Base-by-base conservation (phyloP, 2,797 vertebrate genomes). In the Crenichthys baileyi region DNA sequence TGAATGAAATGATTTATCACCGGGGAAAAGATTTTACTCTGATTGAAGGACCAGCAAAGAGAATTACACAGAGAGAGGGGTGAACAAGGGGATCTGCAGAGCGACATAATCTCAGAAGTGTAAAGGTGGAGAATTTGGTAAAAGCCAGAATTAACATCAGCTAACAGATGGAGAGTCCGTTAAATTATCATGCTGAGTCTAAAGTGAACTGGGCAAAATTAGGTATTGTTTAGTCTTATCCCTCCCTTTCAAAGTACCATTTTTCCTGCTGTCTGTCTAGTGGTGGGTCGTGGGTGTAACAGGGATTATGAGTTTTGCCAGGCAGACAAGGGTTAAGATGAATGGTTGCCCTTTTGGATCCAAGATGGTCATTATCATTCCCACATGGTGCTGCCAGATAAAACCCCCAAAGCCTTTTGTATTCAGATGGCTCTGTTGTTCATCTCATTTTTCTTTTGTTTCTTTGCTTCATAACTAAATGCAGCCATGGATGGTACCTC, bases 281-380 rank as follows among this genome's bases (percentile, higher is more conserved):
- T 91, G 95, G 92, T 93, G 93, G 95, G 88, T 91, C 87, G 87
- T 92, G 90, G 93, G 94, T 95, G 92, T 96, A 95, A 89, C 80
- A 85, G 89, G 96, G 95, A 97, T 96, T 96, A 96, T 95, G 95
- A 95, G 94, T 93, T 93, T 91, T 92, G 87, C 93, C 83, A 94
- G 90, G 92, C 87, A 87, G 92, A 92, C 93, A 88, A 90, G 90
- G 95, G 91, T 95, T 93, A 92, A 96, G 94, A 97, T 97, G 94
- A 96, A 97, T 96, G 92, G 94, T 89, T 94, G 93, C 95, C 92
- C 95, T 94, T 96, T 96, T 96, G 94, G 94, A 93, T 94, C 95
- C 93, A 94, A 93, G 93, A 92, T 92, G 94, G 91, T 97, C 93
- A 95, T 96, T 95, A 96, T 90, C 91, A 89, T 94, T 96, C 92